Conservation (phyloP, 2,888 invertebrate species). For the Chymomyza procnemis region DNA sequence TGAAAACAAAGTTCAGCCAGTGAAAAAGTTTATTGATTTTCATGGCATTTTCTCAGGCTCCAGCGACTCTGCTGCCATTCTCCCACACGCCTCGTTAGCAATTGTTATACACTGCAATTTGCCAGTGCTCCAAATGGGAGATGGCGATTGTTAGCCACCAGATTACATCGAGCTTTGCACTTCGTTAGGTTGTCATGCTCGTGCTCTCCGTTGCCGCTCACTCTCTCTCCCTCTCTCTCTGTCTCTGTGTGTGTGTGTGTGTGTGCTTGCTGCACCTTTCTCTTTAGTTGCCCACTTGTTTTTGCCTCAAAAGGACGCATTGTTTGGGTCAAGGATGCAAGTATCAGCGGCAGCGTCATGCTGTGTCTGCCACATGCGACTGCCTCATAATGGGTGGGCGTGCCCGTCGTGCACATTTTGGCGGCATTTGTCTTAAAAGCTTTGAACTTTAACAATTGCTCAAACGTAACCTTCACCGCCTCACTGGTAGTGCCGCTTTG, state of each 20-base stretch:
- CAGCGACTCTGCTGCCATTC: background rate
- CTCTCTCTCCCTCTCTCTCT: too few species aligned
- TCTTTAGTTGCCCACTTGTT: conserved; percentile 1
- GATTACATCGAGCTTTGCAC: conserved; percentile 10
- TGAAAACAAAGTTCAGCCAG: conserved; percentile 25
- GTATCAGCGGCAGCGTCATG: conserved; percentile 32
- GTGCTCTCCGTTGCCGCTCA: too few species aligned
- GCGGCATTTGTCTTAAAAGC: conserved; percentile 44
- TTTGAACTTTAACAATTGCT: conserved; percentile 53
- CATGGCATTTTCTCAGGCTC: conserved; percentile 5
- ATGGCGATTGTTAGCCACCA: background rate
- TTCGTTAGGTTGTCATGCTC: conserved; percentile 13
- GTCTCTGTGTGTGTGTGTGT: too few species aligned
- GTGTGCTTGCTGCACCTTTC: background rate
- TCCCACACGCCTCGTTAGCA: too few species aligned
- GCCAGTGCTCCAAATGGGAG: conserved; percentile 22
- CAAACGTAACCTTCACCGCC: background rate
- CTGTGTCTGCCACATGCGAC: conserved; percentile 21
- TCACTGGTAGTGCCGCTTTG: background rate
- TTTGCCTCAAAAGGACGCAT: conserved; percentile 51
- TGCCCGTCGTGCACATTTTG: conserved; percentile 26
- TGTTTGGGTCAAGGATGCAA: conserved; percentile 69
- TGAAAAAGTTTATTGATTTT: conserved; percentile 49
- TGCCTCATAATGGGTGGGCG: background rate
- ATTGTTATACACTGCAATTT: too few species aligned